Percentiles rank a stretch among this genome's conserved stretches.
Evolutionary conservation across 2,797 vertebrate species (phyloP).

Genomic region (Hipposideros larvatus): DNA sequence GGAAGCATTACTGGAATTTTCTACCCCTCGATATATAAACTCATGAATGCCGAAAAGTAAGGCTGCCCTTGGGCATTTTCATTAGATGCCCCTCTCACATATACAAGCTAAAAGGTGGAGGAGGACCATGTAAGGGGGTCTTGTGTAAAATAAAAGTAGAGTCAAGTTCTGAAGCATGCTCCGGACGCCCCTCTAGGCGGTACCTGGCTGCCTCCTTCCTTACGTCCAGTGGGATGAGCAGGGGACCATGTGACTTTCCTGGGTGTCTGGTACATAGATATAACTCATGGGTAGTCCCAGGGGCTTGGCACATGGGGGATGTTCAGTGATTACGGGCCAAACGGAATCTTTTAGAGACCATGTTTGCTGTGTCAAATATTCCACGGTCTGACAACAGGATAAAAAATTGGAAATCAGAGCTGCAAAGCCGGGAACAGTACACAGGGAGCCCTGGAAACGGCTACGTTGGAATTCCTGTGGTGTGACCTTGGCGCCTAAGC

Average conservation of each 20-base stretch:
- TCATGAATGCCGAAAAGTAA: not conserved
- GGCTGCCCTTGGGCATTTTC: not conserved
- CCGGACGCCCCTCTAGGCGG: not conserved
- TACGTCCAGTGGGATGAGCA: not conserved
- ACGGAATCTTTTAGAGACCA: not conserved
- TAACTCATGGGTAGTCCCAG: not conserved
- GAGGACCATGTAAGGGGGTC: not conserved
- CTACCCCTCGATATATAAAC: not conserved
- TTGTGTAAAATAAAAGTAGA: not conserved
- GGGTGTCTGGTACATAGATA: not conserved
- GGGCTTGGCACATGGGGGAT: not conserved
- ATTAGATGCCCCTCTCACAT: not conserved
- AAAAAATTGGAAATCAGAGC: not conserved
- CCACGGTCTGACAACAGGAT: not conserved
- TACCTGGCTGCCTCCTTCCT: not conserved
- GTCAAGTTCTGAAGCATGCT: not conserved
- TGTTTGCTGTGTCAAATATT: not conserved
- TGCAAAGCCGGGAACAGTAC: not conserved
- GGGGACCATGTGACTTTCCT: not conserved
- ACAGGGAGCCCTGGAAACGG: not conserved
- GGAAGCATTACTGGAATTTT: not conserved
- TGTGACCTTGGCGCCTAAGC: not conserved
- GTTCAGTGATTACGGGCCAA: not conserved
- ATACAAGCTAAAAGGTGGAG: not conserved
- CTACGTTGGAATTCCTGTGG: not conserved